Conservation (phyloP, 2,113 vertebrate genomes). For the Prionailurus bengalensis region DNA sequence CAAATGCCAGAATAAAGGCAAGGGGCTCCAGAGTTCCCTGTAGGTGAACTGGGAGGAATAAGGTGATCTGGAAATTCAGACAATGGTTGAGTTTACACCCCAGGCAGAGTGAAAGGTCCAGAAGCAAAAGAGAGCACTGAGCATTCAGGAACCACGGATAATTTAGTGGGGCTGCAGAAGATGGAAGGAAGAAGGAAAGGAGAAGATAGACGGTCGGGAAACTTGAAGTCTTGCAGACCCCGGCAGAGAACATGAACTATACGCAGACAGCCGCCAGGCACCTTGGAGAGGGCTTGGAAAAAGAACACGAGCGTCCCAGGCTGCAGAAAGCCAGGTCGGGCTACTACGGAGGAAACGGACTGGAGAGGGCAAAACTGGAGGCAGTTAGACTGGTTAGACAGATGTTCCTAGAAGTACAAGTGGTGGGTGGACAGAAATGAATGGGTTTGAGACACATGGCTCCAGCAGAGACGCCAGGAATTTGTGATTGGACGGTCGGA, state of each 20-base stretch:
- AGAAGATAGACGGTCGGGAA: not conserved
- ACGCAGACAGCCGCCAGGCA: not conserved
- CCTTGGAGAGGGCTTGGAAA: not conserved
- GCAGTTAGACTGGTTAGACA: not conserved
- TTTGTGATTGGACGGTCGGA: not conserved
- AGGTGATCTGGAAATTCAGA: not conserved
- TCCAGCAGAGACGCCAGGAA: not conserved
- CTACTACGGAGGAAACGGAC: not conserved
- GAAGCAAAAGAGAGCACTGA: not conserved
- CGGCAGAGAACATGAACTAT: not conserved
- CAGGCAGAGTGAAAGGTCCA: not conserved
- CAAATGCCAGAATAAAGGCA: not conserved
- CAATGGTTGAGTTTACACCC: rapidly evolving
- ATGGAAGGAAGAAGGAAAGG: not conserved
- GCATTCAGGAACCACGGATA: not conserved
- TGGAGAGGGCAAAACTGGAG: not conserved
- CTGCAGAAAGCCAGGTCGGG: not conserved
- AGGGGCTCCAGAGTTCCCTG: rapidly evolving
- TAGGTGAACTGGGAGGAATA: not conserved
- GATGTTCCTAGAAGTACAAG: not conserved
- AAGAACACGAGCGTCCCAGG: not conserved
- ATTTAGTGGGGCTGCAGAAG: not conserved
- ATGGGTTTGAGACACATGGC: not conserved
- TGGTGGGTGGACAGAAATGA: not conserved
- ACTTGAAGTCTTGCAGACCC: not conserved